Percentiles rank a stretch among this genome's conserved stretches.
Evolutionary conservation across 2,888 invertebrate genomes (phyloP).

Genomic region (Cyclophora albipunctata): DNA sequence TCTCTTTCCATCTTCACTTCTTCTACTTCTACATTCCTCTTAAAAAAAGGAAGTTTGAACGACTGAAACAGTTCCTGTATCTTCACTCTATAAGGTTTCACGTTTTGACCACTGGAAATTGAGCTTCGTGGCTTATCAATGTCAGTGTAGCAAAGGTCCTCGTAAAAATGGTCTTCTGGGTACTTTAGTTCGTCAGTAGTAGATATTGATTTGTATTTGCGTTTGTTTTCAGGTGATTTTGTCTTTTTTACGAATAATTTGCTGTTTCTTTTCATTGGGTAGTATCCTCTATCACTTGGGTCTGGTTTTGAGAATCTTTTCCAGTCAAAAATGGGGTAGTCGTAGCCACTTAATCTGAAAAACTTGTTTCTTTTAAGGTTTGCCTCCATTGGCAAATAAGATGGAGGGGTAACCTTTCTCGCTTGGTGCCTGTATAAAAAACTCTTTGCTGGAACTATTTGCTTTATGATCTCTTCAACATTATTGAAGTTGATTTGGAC

Average conservation of each 20-base stretch:
- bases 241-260: conserved; percentile 42
- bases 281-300: conserved; percentile 56
- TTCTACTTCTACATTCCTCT: conserved; percentile 33
- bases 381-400: conserved; percentile 63
- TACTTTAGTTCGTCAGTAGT: conserved; percentile 42
- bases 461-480: conserved; percentile 57
- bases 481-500: conserved; percentile 26
- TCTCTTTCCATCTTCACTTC: conserved; percentile 20
- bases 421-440: conserved; percentile 60
- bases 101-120: conserved; percentile 16
- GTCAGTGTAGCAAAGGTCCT: conserved; percentile 60
- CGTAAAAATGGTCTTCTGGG: conserved; percentile 62
- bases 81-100: conserved; percentile 52
- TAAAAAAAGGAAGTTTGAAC: conserved; percentile 59
- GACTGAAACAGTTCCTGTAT: conserved; percentile 60
- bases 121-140: conserved; percentile 25
- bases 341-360: conserved; percentile 58
- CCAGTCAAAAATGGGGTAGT: conserved; percentile 56
- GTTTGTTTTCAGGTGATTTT: conserved; percentile 36
- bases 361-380: conserved; percentile 43
- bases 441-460: conserved; percentile 60
- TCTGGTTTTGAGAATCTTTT: conserved; percentile 46
- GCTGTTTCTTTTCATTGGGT: conserved; percentile 53
- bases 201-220: conserved; percentile 52
- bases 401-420: conserved; percentile 40